A percentile compares a stretch with the other conserved stretches of the same genome.
Conservation (phyloP, 2,888 invertebrate species). For the Xylophagus ater region DNA sequence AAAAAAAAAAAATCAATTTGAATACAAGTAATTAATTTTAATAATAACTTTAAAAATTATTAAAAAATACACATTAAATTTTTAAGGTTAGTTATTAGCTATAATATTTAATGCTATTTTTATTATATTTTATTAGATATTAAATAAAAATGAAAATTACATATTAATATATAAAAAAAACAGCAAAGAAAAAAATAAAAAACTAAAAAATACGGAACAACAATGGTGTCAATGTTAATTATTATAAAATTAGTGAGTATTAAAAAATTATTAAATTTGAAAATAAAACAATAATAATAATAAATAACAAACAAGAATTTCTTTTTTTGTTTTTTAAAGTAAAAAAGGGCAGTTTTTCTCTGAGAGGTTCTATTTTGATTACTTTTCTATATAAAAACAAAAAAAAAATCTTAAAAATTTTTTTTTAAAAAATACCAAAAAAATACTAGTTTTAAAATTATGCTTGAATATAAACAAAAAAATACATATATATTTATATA, state of each 20-base stretch:
- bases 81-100: constrained; percentile 15
- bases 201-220: constrained; percentile 11
- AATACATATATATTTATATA: constrained; percentile 3
- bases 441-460: constrained; percentile 5
- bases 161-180: too few relatives aligned
- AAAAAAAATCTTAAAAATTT: neutral
- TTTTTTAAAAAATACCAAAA: too few relatives aligned
- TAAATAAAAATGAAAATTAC: too few relatives aligned
- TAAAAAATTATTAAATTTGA: constrained; percentile 4
- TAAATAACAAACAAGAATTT: neutral
- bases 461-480: constrained; percentile 2
- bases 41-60: too few relatives aligned
- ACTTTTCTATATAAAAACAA: constrained; percentile 14
- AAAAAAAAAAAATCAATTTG: too few relatives aligned
- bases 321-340: neutral
- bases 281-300: too few relatives aligned
- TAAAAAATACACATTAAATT: too few relatives aligned
- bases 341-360: constrained; percentile 13
- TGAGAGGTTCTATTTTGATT: constrained; percentile 19
- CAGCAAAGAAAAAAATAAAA: too few relatives aligned
- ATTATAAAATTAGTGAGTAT: constrained; percentile 5
- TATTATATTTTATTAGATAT: too few relatives aligned
- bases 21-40: too few relatives aligned
- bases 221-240: constrained; percentile 16
- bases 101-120: too few relatives aligned